Conservation (phyloP, 2,113 vertebrate species). For the Leptosomus discolor region DNA sequence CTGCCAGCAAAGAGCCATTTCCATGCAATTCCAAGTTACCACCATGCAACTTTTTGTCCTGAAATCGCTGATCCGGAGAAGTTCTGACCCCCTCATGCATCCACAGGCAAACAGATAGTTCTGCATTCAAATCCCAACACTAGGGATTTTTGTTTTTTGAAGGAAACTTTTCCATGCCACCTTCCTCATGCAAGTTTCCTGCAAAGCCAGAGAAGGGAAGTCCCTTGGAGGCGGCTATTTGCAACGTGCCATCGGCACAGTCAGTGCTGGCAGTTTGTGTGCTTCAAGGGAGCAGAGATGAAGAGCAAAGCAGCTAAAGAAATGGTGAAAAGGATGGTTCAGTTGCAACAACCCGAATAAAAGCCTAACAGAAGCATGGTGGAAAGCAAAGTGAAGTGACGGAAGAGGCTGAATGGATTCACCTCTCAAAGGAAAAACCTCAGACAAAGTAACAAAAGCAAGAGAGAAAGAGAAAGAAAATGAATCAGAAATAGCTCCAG, state of each 20-base stretch:
- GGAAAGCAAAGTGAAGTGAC: background rate
- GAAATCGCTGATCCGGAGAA: rapidly evolving
- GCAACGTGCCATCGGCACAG: background rate
- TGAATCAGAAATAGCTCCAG: background rate
- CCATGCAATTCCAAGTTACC: background rate
- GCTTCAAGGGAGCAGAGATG: constrained; percentile 30
- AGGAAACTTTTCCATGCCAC: background rate
- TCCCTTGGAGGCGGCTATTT: background rate
- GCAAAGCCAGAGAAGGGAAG: background rate
- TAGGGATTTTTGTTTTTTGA: background rate
- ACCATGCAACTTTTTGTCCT: background rate
- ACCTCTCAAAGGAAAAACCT: constrained; percentile 20
- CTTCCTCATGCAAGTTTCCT: background rate
- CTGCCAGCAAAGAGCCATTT: background rate
- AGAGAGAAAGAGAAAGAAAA: constrained; percentile 28
- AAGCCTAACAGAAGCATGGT: constrained; percentile 4
- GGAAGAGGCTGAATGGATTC: background rate
- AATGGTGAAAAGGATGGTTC: constrained; percentile 13
- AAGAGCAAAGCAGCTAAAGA: constrained; percentile 31
- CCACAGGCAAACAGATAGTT: background rate
- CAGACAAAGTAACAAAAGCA: constrained; percentile 8
- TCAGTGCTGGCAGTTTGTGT: background rate
- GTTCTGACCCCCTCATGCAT: background rate
- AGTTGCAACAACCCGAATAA: background rate
- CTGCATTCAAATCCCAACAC: background rate